Percentiles rank a stretch among this genome's conserved stretches.
Conservation (phyloP, 2,888 invertebrate species). For the Ceraclea dissimilis region DNA sequence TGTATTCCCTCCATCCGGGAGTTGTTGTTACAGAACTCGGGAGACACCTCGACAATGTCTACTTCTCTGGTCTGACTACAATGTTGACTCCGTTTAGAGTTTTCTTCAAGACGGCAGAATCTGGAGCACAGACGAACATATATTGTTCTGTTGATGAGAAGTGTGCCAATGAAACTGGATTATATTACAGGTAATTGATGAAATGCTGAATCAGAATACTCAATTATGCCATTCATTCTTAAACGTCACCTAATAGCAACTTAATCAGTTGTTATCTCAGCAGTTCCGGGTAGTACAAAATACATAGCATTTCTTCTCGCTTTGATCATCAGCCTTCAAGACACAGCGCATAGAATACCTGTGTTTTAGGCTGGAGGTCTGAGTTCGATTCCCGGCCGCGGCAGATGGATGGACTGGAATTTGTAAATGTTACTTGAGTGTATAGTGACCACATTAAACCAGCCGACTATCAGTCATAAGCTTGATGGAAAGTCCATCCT, state of each 20-base stretch:
- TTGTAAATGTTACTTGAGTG: too few species aligned
- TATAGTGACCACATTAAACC: too few species aligned
- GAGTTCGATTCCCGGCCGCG: too few species aligned
- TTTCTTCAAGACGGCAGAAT: slow-evolving; percentile 52
- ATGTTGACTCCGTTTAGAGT: slow-evolving; percentile 34
- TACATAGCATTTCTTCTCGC: too few species aligned
- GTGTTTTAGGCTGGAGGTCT: too few species aligned
- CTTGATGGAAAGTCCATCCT: too few species aligned
- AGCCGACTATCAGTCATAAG: too few species aligned
- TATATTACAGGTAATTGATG: slow-evolving; percentile 49
- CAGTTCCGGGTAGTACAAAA: too few species aligned
- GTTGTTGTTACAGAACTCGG: slow-evolving; percentile 67
- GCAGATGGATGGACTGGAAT: too few species aligned
- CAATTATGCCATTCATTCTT: neutral
- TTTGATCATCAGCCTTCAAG: too few species aligned
- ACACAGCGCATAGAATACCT: too few species aligned
- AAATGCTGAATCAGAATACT: too few species aligned
- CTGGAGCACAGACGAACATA: slow-evolving; percentile 70
- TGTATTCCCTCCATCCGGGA: slow-evolving; percentile 68
- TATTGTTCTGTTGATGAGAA: slow-evolving; percentile 64
- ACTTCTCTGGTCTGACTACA: slow-evolving; percentile 45
- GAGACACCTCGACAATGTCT: slow-evolving; percentile 49
- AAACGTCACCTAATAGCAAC: neutral
- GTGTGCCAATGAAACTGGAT: slow-evolving; percentile 52
- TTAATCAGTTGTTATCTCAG: neutral